phyloP scores from a whole-genome alignment of 2,888 invertebrate species.

The Caradrina clavipalpis region DNA sequence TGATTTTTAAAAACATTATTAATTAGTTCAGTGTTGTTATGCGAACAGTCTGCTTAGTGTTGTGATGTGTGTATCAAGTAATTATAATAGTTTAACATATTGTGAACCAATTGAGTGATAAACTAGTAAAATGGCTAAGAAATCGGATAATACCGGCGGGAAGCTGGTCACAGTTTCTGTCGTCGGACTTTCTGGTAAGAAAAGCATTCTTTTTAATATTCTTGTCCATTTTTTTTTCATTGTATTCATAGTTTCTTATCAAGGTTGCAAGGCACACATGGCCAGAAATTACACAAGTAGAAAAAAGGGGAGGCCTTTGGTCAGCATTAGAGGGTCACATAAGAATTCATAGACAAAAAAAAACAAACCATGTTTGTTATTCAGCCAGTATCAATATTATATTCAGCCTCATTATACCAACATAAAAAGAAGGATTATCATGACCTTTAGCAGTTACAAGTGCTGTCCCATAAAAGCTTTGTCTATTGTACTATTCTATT shows the following conservation, averaged over 20 bases:
- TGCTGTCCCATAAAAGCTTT: neutral
- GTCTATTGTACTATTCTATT: conserved; percentile 23
- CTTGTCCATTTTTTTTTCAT: neutral
- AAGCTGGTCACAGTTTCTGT: conserved; percentile 96
- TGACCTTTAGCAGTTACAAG: conserved; percentile 27
- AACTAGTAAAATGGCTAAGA: conserved; percentile 92
- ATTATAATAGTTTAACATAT: conserved; percentile 71
- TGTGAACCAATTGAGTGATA: conserved; percentile 76
- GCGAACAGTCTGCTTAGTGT: conserved; percentile 72
- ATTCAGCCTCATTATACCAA: neutral
- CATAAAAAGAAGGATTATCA: neutral
- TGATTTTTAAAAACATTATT: conserved; percentile 53
- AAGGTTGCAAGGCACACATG: too few species aligned
- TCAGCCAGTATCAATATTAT: neutral
- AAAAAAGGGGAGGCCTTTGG: too few species aligned
- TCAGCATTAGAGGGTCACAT: too few species aligned
- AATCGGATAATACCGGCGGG: conserved; percentile 92
- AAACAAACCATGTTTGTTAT: neutral
- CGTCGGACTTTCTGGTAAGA: conserved; percentile 95
- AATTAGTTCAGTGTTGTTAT: conserved; percentile 62
- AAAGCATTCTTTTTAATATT: neutral
- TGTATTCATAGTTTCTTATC: too few species aligned
- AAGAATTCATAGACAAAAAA: too few species aligned
- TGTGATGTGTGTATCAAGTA: conserved; percentile 85
- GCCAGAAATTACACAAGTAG: too few species aligned